Percentiles rank a stretch among this genome's conserved stretches.
phyloP scores from a whole-genome alignment of 2,113 vertebrate species.

The Varanus salvator region DNA sequence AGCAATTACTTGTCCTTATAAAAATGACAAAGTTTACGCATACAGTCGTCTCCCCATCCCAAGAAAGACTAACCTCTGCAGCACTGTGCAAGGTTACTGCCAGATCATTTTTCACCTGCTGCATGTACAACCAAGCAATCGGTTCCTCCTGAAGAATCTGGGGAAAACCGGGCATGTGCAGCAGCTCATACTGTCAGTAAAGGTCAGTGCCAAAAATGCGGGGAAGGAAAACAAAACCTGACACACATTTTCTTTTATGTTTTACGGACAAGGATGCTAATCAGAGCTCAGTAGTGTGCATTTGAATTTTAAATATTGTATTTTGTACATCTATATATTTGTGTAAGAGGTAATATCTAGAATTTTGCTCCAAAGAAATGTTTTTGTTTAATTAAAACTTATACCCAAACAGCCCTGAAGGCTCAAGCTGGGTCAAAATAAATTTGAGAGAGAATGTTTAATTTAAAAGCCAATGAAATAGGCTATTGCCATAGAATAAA shows the following conservation, averaged over 20 bases:
- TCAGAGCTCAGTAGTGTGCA: background rate
- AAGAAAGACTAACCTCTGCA: background rate
- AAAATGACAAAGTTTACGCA: conserved; percentile 42
- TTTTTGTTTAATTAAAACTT: conserved; percentile 1
- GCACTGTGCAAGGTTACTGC: background rate
- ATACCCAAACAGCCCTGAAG: background rate
- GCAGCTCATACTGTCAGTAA: conserved; percentile 42
- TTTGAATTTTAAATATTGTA: background rate
- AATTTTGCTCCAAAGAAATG: background rate
- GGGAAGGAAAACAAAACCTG: background rate
- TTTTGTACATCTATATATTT: background rate
- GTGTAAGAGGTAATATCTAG: background rate
- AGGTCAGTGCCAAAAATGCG: conserved; percentile 38
- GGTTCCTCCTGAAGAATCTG: conserved; percentile 33
- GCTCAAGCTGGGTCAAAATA: background rate
- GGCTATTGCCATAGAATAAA: background rate
- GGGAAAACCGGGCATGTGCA: conserved; percentile 14
- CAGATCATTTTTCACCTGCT: conserved; percentile 28
- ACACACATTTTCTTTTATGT: background rate
- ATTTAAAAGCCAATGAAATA: conserved; percentile 1
- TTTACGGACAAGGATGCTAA: conserved; percentile 11
- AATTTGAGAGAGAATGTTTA: background rate
- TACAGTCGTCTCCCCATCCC: background rate
- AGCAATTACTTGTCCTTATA: conserved; percentile 51
- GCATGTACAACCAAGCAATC: background rate